phyloP scores from a whole-genome alignment of 2,113 vertebrate species.

The Archilochus colubris region DNA sequence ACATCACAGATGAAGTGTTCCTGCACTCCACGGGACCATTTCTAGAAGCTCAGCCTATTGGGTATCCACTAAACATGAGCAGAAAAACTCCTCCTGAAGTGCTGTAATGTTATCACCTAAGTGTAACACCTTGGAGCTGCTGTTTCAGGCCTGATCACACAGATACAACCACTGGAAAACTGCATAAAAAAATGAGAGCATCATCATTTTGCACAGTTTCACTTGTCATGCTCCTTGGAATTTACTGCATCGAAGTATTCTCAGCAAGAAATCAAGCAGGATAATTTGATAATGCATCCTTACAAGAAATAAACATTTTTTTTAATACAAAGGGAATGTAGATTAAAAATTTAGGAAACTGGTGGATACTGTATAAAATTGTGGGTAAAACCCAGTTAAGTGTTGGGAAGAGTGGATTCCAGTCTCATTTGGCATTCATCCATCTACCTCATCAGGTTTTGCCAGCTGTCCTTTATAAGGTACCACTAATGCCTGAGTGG shows the following conservation, averaged over 20 bases:
- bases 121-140: background rate
- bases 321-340: background rate
- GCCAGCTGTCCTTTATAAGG: slow-evolving; percentile 27
- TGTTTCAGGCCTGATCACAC: background rate
- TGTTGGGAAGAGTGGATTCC: background rate
- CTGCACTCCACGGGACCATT: background rate
- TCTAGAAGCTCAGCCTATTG: background rate
- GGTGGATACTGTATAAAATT: background rate
- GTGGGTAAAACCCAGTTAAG: background rate
- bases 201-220: background rate
- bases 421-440: slow-evolving; percentile 19
- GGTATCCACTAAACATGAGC: background rate
- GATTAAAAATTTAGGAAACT: background rate
- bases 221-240: background rate
- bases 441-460: background rate
- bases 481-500: background rate
- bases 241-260: background rate
- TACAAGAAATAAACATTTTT: background rate
- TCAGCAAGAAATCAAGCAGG: background rate
- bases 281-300: background rate
- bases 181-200: background rate
- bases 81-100: background rate
- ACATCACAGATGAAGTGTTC: background rate
- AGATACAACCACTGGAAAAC: background rate
- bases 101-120: fast-evolving